Percentiles rank a stretch among this genome's conserved stretches.
Conservation (phyloP, 1,140 invertebrate species). For the Drosophila malerkotliana region DNA sequence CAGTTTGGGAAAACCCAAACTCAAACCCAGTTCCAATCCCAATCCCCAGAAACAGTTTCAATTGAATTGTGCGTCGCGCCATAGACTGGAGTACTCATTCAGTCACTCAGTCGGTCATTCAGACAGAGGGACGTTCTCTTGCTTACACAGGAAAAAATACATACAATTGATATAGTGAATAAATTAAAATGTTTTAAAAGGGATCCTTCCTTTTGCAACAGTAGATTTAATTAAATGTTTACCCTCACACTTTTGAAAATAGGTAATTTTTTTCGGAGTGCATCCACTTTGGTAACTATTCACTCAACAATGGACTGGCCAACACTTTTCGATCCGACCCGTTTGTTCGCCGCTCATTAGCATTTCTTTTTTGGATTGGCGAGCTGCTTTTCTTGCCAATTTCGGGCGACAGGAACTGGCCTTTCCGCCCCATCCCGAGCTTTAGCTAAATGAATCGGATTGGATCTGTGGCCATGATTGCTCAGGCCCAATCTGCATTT, state of each 20-base stretch:
- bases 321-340: constrained; percentile 40
- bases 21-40: constrained; percentile 15
- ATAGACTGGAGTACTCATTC: constrained; percentile 16
- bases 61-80: constrained; percentile 56
- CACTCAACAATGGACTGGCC: constrained; percentile 36
- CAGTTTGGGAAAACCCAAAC: constrained; percentile 18
- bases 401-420: constrained; percentile 41
- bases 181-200: background rate
- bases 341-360: constrained; percentile 41
- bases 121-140: constrained; percentile 8
- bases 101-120: constrained; percentile 29
- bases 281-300: constrained; percentile 29
- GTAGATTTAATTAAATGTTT: no score
- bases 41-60: constrained; percentile 51
- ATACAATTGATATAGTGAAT: background rate
- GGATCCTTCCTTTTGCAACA: no score
- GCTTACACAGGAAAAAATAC: constrained; percentile 10
- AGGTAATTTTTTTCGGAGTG: constrained; percentile 8
- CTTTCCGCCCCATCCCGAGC: constrained; percentile 26
- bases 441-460: constrained; percentile 36
- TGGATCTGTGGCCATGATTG: constrained; percentile 30
- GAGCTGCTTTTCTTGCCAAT: constrained; percentile 46
- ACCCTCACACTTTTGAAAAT: no score
- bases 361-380: constrained; percentile 40
- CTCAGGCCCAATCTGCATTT: constrained; percentile 28